These are phyloP conservation scores for Netelia melanura DNA, from an alignment of 2,888 invertebrate species.

Conservation along the genomic window DNA sequence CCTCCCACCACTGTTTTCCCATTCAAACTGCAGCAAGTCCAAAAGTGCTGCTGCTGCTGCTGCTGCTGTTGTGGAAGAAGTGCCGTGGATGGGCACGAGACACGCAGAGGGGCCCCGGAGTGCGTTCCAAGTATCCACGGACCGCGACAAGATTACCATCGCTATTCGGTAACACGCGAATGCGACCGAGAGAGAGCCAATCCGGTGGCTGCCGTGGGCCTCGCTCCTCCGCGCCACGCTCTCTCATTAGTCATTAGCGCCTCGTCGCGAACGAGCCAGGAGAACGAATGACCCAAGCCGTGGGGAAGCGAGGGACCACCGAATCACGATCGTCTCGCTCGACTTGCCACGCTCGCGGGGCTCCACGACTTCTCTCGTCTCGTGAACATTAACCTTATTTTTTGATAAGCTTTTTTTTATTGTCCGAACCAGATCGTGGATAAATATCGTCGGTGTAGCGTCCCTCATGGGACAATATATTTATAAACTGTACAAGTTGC, in stretches of 20 bases:
- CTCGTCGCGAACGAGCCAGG: slow-evolving; percentile 66
- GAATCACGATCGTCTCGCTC: slow-evolving; percentile 69
- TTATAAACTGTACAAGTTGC: background rate
- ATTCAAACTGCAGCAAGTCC: slow-evolving; percentile 60
- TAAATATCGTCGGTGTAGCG: slow-evolving; percentile 37
- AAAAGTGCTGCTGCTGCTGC: slow-evolving; percentile 53
- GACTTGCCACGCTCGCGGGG: slow-evolving; percentile 52
- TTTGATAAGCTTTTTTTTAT: slow-evolving; percentile 44
- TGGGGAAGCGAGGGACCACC: slow-evolving; percentile 47
- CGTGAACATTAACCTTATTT: slow-evolving; percentile 45
- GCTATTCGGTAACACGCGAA: slow-evolving; percentile 80
- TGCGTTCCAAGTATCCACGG: slow-evolving; percentile 78
- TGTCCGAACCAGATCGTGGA: slow-evolving; percentile 23
- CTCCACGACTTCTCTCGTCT: slow-evolving; percentile 41
- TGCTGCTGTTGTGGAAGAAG: slow-evolving; percentile 36
- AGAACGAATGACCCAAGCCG: slow-evolving; percentile 23
- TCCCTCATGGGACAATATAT: background rate
- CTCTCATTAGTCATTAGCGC: slow-evolving; percentile 77
- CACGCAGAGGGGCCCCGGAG: slow-evolving; percentile 71
- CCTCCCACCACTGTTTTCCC: slow-evolving; percentile 5
- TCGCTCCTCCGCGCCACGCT: slow-evolving; percentile 63
- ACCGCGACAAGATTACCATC: slow-evolving; percentile 82
- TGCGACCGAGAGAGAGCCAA: slow-evolving; percentile 72
- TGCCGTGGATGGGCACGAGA: slow-evolving; percentile 71
- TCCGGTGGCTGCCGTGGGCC: slow-evolving; percentile 71